Percentiles rank a stretch among this genome's conserved stretches.
Evolutionary conservation across 2,113 vertebrate genomes (phyloP).

Genomic region (Paramormyrops kingsleyae): DNA sequence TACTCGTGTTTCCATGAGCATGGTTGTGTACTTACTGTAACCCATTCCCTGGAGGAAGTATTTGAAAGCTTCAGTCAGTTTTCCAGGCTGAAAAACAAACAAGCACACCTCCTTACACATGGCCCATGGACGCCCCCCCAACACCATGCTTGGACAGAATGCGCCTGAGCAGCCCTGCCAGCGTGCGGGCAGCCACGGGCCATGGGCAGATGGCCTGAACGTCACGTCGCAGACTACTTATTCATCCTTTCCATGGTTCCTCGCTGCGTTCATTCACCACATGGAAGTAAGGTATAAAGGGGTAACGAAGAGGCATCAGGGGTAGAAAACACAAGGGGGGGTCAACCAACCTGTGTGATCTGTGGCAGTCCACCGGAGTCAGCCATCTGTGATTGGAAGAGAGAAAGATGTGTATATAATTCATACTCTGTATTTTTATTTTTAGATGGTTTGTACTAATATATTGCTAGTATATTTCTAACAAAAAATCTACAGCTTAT

Average conservation of each 20-base stretch:
- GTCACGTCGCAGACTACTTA: neutral
- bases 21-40: conserved; percentile 81
- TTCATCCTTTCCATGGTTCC: neutral
- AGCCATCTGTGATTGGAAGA: conserved; percentile 75
- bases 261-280: neutral
- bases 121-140: neutral
- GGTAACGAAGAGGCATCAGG: neutral
- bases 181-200: neutral
- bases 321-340: neutral
- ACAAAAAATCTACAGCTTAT: neutral
- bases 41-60: conserved; percentile 99
- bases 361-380: conserved; percentile 94
- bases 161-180: neutral
- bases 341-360: conserved; percentile 83
- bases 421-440: neutral
- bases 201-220: neutral
- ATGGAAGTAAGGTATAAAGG: neutral
- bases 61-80: conserved; percentile 95
- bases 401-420: neutral
- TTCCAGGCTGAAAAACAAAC: conserved; percentile 74
- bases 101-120: neutral
- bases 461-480: neutral
- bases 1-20: neutral
- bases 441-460: neutral
- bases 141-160: neutral